These are phyloP conservation scores for Eretmocerus hayati DNA, from an alignment of 2,888 invertebrate species.

Conservation along the genomic window DNA sequence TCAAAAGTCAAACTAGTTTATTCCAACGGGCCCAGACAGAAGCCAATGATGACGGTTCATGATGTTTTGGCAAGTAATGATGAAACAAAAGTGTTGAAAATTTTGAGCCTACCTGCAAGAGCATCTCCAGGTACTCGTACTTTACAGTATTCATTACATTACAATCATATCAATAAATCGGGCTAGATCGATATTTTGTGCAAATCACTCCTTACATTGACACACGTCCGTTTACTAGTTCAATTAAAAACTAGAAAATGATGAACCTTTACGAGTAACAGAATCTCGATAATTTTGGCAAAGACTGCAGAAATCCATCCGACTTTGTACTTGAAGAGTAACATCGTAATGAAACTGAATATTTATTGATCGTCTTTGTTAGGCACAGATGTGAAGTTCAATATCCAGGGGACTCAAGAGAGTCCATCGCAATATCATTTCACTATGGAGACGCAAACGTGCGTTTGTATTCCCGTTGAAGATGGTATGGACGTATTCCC, in stretches of 20 bases:
- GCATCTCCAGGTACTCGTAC: conserved; percentile 15
- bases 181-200: too few relatives aligned
- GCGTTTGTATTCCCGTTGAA: conserved; percentile 61
- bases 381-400: conserved; percentile 46
- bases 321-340: neutral
- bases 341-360: neutral
- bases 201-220: too few relatives aligned
- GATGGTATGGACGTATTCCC: conserved; percentile 64
- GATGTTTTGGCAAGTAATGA: conserved; percentile 36
- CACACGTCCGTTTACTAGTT: too few relatives aligned
- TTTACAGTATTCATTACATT: too few relatives aligned
- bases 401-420: conserved; percentile 53
- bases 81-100: conserved; percentile 28
- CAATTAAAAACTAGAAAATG: too few relatives aligned
- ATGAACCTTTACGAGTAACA: too few relatives aligned
- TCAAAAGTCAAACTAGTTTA: conserved; percentile 55
- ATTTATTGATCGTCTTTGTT: neutral
- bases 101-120: conserved; percentile 23
- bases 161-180: too few relatives aligned
- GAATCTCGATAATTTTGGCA: too few relatives aligned
- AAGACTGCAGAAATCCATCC: too few relatives aligned
- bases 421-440: conserved; percentile 66
- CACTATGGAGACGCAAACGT: conserved; percentile 67
- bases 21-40: conserved; percentile 39
- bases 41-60: conserved; percentile 38